These are phyloP conservation scores for Agrotis clavis DNA, from an alignment of 2,888 invertebrate species.

Conservation along the genomic window DNA sequence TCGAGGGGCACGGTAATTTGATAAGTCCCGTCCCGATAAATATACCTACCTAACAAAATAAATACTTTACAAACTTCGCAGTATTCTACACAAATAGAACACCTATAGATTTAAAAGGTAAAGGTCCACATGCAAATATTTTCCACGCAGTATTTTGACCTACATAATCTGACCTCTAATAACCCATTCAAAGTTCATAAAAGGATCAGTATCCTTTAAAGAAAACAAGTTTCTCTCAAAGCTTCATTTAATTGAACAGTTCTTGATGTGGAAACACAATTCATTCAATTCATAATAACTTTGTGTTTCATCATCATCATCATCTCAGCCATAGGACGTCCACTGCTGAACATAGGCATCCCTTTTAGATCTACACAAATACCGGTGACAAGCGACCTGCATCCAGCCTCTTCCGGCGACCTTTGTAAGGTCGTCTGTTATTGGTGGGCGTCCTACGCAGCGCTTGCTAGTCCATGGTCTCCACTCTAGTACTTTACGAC, in stretches of 20 bases:
- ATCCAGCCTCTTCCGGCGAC: no score
- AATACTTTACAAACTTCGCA: not conserved
- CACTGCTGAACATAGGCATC: no score
- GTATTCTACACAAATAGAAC: slow-evolving; percentile 2
- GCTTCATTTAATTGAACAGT: slow-evolving; percentile 51
- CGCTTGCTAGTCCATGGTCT: no score
- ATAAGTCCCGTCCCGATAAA: not conserved
- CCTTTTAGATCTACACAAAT: no score
- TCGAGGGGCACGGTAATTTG: no score
- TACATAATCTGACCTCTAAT: slow-evolving; percentile 47
- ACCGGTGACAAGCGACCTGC: no score
- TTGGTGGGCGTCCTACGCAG: no score
- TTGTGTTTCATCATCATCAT: no score
- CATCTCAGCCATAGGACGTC: no score
- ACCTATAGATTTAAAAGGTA: not conserved
- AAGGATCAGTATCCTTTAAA: slow-evolving; percentile 32
- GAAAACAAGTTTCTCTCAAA: slow-evolving; percentile 48
- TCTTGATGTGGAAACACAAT: slow-evolving; percentile 56
- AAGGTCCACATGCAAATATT: slow-evolving; percentile 3
- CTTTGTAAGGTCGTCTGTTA: no score
- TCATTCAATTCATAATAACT: slow-evolving; percentile 64
- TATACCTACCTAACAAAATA: not conserved
- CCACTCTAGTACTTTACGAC: no score
- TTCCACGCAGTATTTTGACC: slow-evolving; percentile 50
- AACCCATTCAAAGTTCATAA: slow-evolving; percentile 6